These are phyloP conservation scores for Hyles lineata DNA, from an alignment of 2,888 invertebrate genomes.

Conservation along the genomic window DNA sequence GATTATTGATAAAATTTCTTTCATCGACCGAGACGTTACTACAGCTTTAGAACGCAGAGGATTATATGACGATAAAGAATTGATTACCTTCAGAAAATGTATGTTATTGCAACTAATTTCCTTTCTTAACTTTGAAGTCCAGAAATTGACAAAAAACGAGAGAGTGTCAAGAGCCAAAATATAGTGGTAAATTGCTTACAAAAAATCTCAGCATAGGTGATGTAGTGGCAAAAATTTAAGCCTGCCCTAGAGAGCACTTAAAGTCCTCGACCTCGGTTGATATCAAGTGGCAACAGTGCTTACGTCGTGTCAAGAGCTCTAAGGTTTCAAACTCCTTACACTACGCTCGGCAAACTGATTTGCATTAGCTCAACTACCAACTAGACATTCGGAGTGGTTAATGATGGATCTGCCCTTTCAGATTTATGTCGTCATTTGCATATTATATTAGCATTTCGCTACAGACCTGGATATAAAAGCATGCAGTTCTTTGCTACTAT, in stretches of 20 bases:
- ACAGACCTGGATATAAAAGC: no score
- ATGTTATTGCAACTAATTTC: no score
- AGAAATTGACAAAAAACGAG: no score
- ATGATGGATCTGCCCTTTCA: not conserved
- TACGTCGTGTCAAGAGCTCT: conserved; percentile 8
- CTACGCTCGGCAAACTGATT: not conserved
- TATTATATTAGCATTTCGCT: no score
- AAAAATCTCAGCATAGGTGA: not conserved
- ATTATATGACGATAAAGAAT: no score
- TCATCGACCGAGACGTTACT: no score
- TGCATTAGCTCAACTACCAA: conserved; percentile 7
- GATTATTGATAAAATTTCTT: no score
- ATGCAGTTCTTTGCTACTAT: no score
- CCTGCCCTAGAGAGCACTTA: not conserved
- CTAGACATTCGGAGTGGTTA: not conserved
- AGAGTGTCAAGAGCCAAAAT: not conserved
- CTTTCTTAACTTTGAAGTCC: no score
- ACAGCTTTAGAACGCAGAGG: no score
- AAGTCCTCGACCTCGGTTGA: conserved; percentile 10
- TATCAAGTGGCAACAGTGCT: conserved; percentile 18
- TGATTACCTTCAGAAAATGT: no score
- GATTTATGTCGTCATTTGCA: not conserved
- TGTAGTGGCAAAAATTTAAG: conserved; percentile 11
- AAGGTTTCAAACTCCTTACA: conserved; percentile 10
- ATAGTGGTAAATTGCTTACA: not conserved